These are phyloP conservation scores for Orcinus orca DNA, from an alignment of 2,113 vertebrate genomes.

Conservation along the genomic window DNA sequence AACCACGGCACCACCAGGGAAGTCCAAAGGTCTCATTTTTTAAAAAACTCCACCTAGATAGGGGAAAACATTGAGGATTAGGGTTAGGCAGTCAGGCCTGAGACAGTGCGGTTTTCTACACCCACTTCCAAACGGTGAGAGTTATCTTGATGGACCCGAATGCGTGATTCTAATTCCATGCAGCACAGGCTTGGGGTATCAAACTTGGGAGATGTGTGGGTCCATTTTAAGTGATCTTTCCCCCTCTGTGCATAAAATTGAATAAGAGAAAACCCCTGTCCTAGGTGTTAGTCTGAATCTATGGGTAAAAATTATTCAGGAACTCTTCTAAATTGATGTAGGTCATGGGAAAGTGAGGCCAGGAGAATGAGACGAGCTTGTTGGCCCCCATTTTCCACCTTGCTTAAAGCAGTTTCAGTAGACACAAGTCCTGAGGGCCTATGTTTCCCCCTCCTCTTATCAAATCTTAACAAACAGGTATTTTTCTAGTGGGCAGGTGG, in stretches of 20 bases:
- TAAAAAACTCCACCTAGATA: constrained; percentile 42
- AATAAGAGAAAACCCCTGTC: background rate
- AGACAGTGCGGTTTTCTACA: background rate
- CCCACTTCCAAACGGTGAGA: background rate
- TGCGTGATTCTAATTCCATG: background rate
- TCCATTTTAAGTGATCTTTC: constrained; percentile 23
- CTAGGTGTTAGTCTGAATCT: background rate
- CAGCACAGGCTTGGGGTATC: background rate
- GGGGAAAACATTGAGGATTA: background rate
- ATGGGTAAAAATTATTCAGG: background rate
- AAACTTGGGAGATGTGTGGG: background rate
- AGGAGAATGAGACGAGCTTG: background rate
- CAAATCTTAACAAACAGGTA: constrained; percentile 52
- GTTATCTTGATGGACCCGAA: background rate
- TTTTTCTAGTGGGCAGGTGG: constrained; percentile 45
- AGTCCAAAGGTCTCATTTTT: constrained; percentile 48
- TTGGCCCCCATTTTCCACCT: background rate
- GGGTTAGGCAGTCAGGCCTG: background rate
- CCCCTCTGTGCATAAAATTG: background rate
- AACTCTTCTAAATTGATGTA: background rate
- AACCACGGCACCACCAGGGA: too few relatives aligned
- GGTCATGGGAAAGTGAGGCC: background rate
- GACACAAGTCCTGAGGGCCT: background rate
- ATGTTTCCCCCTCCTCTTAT: background rate
- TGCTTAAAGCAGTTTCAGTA: background rate